phyloP scores from a whole-genome alignment of 2,797 vertebrate genomes.

The Neopelma chrysocephalum region DNA sequence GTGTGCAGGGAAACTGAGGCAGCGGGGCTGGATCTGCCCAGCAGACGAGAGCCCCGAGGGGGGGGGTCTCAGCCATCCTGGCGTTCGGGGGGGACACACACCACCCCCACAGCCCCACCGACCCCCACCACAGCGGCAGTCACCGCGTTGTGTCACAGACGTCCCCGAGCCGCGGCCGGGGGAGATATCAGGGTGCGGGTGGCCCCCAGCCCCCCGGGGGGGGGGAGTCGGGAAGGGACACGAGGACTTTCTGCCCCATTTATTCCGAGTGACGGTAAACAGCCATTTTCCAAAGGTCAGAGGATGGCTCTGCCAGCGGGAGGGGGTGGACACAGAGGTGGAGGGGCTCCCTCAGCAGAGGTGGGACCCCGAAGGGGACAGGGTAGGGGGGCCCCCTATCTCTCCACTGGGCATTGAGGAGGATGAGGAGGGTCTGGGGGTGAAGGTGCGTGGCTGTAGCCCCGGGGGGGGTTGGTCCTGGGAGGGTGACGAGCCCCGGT shows the following conservation, averaged over 20 bases:
- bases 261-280: neutral
- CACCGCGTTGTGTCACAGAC: neutral
- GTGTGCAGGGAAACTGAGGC: neutral
- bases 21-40: neutral
- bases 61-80: neutral
- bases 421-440: neutral
- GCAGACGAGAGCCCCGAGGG: neutral
- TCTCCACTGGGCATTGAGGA: neutral
- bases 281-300: conserved; percentile 34
- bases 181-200: neutral
- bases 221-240: neutral
- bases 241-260: neutral
- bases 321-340: neutral
- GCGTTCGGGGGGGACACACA: too few relatives aligned
- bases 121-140: neutral
- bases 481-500: too few relatives aligned
- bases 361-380: too few relatives aligned
- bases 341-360: neutral
- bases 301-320: neutral
- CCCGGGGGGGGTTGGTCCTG: neutral
- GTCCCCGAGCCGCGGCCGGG: neutral
- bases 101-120: neutral
- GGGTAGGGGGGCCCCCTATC: neutral
- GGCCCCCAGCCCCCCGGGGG: neutral
- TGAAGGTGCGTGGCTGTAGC: neutral